phyloP scores from a whole-genome alignment of 2,797 vertebrate species.

The Anomalospiza imberbis region DNA sequence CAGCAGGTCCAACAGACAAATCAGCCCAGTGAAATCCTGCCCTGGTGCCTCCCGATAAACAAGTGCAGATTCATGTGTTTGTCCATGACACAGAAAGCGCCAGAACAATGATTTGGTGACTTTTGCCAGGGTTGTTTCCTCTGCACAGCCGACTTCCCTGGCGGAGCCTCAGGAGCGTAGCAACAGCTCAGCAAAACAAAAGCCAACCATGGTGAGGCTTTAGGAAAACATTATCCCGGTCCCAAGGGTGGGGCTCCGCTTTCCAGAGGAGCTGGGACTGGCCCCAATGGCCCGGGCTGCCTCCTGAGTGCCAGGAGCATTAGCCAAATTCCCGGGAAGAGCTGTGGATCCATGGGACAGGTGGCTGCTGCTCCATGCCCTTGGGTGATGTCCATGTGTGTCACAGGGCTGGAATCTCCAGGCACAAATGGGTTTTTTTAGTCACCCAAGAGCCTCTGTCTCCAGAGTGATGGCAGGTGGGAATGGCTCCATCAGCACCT shows the following conservation, averaged over 20 bases:
- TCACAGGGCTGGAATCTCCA: not conserved
- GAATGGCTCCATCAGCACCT: not conserved
- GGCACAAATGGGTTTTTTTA: accelerated
- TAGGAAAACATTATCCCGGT: not conserved
- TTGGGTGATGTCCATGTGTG: accelerated
- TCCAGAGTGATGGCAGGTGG: not conserved
- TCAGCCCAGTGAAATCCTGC: constrained; percentile 1
- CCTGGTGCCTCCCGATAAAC: constrained; percentile 34
- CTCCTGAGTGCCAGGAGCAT: accelerated
- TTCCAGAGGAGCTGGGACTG: not conserved
- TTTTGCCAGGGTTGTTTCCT: constrained; percentile 33
- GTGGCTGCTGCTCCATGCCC: not conserved
- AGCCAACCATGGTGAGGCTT: not conserved
- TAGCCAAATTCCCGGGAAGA: not conserved
- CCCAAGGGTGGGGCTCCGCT: not conserved
- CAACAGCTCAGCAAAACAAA: constrained; percentile 65
- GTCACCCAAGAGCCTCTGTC: not conserved
- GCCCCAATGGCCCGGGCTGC: not conserved
- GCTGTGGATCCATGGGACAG: accelerated
- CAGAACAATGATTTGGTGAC: constrained; percentile 51
- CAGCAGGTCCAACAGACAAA: constrained; percentile 10
- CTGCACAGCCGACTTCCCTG: not conserved
- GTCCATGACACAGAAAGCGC: constrained; percentile 7
- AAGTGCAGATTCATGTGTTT: constrained; percentile 27
- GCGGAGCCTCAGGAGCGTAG: constrained; percentile 33